Conservation (phyloP, 2,113 vertebrate species). For the Bagarius yarrelli region DNA sequence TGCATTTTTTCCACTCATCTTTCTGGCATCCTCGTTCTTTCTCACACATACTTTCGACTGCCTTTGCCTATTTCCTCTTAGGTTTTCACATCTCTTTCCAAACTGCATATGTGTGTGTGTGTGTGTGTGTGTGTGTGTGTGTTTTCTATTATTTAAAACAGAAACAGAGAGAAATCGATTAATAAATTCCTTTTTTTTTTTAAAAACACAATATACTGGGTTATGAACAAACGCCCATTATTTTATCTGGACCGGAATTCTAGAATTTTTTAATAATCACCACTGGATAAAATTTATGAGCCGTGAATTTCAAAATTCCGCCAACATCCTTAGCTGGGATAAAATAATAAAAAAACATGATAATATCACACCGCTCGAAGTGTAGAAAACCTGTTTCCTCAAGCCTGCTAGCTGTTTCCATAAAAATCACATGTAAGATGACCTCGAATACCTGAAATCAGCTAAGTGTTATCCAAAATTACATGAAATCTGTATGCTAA, state of each 20-base stretch:
- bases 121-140: neutral
- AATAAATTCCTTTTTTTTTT: constrained; percentile 7
- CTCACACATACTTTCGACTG: constrained; percentile 13
- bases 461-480: no score
- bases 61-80: constrained; percentile 17
- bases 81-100: constrained; percentile 36
- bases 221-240: neutral
- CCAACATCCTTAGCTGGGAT: neutral
- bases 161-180: constrained; percentile 12
- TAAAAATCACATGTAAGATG: neutral
- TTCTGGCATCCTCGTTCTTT: constrained; percentile 19
- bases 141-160: constrained; percentile 12
- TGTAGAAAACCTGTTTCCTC: neutral
- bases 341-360: neutral
- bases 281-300: constrained; percentile 3
- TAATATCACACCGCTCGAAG: neutral
- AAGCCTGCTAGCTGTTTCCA: neutral
- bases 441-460: neutral
- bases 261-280: neutral
- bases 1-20: constrained; percentile 27
- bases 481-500: no score
- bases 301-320: neutral
- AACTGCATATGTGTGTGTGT: constrained; percentile 18
- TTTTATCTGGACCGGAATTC: neutral
- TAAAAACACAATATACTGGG: neutral